Base-by-base conservation (phyloP, 2,797 vertebrate species). In the Sebastes glaucus region DNA sequence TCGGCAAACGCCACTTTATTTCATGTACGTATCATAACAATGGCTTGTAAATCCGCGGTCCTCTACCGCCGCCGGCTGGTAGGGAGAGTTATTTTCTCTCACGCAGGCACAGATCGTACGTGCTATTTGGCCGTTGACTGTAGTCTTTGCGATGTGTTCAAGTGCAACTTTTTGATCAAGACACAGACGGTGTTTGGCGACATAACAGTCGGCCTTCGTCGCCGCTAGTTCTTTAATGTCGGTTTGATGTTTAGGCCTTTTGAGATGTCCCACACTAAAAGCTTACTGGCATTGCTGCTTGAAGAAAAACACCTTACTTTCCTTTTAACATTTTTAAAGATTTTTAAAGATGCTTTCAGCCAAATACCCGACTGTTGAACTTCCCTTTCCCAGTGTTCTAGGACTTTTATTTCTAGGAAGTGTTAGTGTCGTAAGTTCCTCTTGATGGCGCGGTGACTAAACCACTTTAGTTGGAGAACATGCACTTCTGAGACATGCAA, bases 381-480 rank as follows among this genome's bases (percentile, higher is more conserved):
- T 74, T 82, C 70, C 62, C 53, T 56, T 80, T 82, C 60, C 66
- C 27, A 77, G 52, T 72, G 52, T 64, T 74, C 46, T 11, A 20
- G 6, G 7, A 59, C 53, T 75, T 82, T 77, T 77, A 78, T 62
- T 94, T 93, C 82, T 80, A 80, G 84, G 82, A 92, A 91, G 75
- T 80, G 55, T 76, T 33, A n/a, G 14, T 86, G 75, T 74, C 77
- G 80, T 77, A 82, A 92, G 90, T 92, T 94, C 88, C 91, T 88
- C 80, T 77, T 71, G 74, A 87, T 82, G 66, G 69, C 13, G 2
- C 22, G 5, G 82, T 94, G 93, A 94, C 89, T 91, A 86, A 71
- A 87, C 74, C 83, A 61, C 76, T 90, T 83, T 77, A 82, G 65
- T 74, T 71, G 7, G 33, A 88, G 92, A 91, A 93, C 93, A 91